Base-by-base conservation (phyloP, 2,888 invertebrate genomes). In the Apamea sordens region DNA sequence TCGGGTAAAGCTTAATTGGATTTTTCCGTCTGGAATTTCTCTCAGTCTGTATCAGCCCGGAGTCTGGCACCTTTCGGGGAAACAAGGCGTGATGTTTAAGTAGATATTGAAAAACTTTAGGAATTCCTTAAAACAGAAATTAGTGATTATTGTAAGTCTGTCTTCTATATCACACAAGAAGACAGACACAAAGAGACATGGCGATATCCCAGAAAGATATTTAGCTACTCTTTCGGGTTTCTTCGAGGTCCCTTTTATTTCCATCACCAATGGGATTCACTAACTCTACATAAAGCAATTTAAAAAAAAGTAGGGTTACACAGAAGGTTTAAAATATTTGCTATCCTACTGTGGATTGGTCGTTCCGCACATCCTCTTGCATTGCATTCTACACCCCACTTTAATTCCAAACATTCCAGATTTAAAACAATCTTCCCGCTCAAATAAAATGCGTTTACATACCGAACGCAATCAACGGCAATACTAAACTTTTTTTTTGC, bases 401-500 rank as follows among this genome's bases (percentile, higher is more conserved):
- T 73, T n/a, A 82, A 85, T 73, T 53, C 67, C 67, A 70, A 68
- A 53, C 82, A 88, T 85, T 85, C 86, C 82, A 85, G 64, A 87
- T 85, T 80, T 81, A 88, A 85, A 85, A 88, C 85, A 85, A 88
- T 85, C 85, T 83, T 85, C 75, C 73, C 69, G 68, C 73, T 85
- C 50, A 83, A 86, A 84, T 85, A 73, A 84, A 84, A 79, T 85
- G 53, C 86, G 85, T 85, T 85, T 88, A 81, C 88, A 85, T 85
- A 85, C 85, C 82, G 47, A 85, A 88, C 74, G 86, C 84, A 86
- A 86, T 85, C 87, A 88, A 82, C 89, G 79, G 87, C 76, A 80
- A 83, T 88, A 76, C 88, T 82, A 88, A 88, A 90, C 80, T 89
- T 88, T 89, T 89, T 87, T 80, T 89, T 86, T 89, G 83, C 82